Evolutionary conservation across 2,113 vertebrate genomes (phyloP), one percentile per base, ranked within the genome.

Genomic region (Colinus virginianus): DNA sequence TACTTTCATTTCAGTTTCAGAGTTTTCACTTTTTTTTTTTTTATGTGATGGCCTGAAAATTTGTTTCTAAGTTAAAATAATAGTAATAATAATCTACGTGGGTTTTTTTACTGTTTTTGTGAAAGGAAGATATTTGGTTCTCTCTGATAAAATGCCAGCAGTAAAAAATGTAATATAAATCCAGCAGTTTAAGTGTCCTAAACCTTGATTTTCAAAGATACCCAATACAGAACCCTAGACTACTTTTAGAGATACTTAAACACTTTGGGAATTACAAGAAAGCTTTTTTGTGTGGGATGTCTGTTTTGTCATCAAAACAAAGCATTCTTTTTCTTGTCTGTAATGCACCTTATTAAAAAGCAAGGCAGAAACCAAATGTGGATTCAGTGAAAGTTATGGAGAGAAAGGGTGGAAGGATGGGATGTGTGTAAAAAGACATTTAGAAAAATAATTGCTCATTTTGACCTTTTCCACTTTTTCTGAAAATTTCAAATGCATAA

Each of bases 241-340:
- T 74, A 66, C 80, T 84, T 94, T 93, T 59, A 84, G 48, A 58
- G 83, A 42, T 88, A 38, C 48, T 96, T 75, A 78, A 76, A 2
- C 77, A 51, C 68, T 72, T 89, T 70, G 79, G 23, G 46, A 91
- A 71, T 62, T 55, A 80, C 36, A 74, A 86, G 16, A 23, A 49
- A 88, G 28, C 38, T 74, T 84, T 34, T 80, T 59, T 64, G 5
- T 51, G 28, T 49, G 58, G 84, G 58, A 38, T 75, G n/a, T 81
- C 61, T 78, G 22, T 45, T 81, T 16, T 72, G 6, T 11, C 71
- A 59, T 17, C 34, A 78, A 80, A 82, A 76, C 48, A 67, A 62
- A 83, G 8, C 3, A n/a, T 68, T 55, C 1, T 49, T 3, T 49
- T 17, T 21, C 15, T 53, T 70, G 20, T 81, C 20, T 59, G 62